Conservation (phyloP, 2,113 vertebrate genomes). For the Petrocephalus zakoni region DNA sequence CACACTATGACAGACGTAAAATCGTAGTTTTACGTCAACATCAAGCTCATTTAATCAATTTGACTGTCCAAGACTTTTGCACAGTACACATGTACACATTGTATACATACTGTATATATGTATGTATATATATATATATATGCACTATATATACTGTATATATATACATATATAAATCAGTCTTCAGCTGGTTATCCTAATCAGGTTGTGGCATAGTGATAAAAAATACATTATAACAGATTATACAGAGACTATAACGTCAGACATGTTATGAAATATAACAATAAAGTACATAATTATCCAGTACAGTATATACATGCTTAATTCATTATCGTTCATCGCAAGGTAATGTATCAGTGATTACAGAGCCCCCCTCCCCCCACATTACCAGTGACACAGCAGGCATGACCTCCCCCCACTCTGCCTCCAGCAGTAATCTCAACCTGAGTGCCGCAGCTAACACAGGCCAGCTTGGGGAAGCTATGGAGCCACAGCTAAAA, state of each 20-base stretch:
- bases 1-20: too few species aligned
- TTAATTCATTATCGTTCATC: background rate
- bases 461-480: background rate
- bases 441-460: background rate
- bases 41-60: too few species aligned
- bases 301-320: background rate
- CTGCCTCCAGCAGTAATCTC: background rate
- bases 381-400: background rate
- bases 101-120: too few species aligned
- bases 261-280: background rate
- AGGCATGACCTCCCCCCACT: background rate
- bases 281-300: background rate
- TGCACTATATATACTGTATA: too few species aligned
- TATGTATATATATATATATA: too few species aligned
- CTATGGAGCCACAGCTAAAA: background rate
- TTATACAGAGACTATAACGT: background rate
- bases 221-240: background rate
- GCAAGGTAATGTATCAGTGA: background rate
- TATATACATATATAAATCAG: too few species aligned
- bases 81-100: too few species aligned
- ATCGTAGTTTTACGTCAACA: too few species aligned
- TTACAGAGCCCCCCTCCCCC: background rate
- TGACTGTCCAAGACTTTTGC: too few species aligned
- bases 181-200: background rate
- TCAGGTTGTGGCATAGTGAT: background rate